Conservation (phyloP, 2,888 invertebrate species). For the Blera fallax region DNA sequence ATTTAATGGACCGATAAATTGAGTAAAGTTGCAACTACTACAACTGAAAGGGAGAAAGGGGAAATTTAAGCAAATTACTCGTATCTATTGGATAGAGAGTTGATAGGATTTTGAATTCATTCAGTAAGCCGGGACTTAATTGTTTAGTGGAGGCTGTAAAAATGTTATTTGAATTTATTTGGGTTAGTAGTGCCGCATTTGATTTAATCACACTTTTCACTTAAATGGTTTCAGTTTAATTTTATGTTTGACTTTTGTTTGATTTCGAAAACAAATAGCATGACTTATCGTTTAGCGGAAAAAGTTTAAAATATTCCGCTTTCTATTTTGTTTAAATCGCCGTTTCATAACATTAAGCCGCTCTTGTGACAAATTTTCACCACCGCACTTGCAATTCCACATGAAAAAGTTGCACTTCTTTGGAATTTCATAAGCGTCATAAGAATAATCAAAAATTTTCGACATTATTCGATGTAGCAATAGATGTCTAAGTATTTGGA, state of each 20-base stretch:
- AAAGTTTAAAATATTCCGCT: not conserved
- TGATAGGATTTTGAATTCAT: not conserved
- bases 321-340: not conserved
- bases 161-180: not conserved
- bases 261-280: not conserved
- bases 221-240: not conserved
- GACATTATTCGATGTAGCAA: no score
- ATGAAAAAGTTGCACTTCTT: not conserved
- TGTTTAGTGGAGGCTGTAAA: not conserved
- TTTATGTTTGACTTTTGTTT: not conserved
- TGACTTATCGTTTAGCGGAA: not conserved
- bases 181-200: not conserved
- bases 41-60: not conserved
- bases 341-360: not conserved
- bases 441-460: no score
- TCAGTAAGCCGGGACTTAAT: not conserved
- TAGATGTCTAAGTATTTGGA: no score
- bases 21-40: not conserved
- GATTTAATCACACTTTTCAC: not conserved
- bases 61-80: no score
- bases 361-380: not conserved
- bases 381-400: not conserved
- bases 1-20: not conserved
- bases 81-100: not conserved
- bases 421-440: not conserved